These are phyloP conservation scores for Pseudachorutes palmiensis DNA, from an alignment of 1,140 invertebrate genomes.

Conservation along the genomic window DNA sequence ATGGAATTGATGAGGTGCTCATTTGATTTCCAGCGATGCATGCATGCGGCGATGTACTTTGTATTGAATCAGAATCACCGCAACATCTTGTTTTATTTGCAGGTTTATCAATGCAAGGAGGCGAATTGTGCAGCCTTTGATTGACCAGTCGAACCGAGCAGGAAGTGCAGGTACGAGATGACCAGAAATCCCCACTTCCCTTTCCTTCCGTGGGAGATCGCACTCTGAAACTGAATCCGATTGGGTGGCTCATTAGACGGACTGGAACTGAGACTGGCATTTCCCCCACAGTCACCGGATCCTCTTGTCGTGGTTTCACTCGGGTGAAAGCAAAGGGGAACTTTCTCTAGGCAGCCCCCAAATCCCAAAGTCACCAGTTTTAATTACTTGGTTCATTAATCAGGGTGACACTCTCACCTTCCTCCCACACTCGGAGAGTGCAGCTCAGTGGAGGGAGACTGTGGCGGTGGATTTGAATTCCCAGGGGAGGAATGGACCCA, in stretches of 20 bases:
- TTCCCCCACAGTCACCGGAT: constrained; percentile 6
- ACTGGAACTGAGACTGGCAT: neutral
- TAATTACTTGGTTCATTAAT: constrained; percentile 8
- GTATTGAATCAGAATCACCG: neutral
- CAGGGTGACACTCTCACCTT: constrained; percentile 11
- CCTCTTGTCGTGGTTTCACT: neutral
- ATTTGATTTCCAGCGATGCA: too few species aligned
- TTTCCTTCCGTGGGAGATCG: neutral
- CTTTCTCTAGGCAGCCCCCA: too few species aligned
- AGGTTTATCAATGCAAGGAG: constrained; percentile 97
- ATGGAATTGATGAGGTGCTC: too few species aligned
- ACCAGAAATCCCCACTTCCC: neutral
- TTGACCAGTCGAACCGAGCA: constrained; percentile 96
- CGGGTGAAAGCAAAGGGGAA: too few species aligned
- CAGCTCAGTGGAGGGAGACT: too few species aligned
- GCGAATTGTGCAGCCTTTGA: constrained; percentile 95
- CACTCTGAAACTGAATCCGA: neutral
- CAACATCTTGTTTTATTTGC: constrained; percentile 34
- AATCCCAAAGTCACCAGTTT: too few species aligned
- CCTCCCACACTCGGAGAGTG: neutral
- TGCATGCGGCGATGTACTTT: neutral
- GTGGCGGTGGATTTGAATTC: neutral
- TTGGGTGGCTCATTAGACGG: neutral
- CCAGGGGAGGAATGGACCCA: neutral
- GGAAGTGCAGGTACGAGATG: constrained; percentile 50